Base-by-base conservation (phyloP, 1,140 invertebrate species). In the Sycobia sp. region DNA sequence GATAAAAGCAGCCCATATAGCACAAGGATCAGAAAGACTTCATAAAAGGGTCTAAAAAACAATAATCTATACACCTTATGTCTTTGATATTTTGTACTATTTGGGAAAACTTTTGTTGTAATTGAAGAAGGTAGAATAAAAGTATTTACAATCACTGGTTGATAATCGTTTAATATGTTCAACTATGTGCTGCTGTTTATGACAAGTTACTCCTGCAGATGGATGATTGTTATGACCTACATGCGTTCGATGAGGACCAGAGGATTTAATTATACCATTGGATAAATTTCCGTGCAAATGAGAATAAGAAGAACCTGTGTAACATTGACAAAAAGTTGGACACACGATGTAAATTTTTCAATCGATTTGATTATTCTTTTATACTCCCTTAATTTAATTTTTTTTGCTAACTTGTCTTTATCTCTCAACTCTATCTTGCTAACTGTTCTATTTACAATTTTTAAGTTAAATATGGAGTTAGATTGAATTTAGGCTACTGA, bases 131-230 rank as follows among this genome's bases (percentile, higher is more conserved):
- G 36, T 39, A 54, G 25, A 55, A 49, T 38, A 39, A 60, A 38
- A 49, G 61, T 74, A 82, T 78, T 82, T 69, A 83, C 81, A 68
- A 61, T 82, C 81, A 67, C 75, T 79, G 50, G 77, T 81, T 10
- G 82, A 74, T 23, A 84, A 73, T 67, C 81, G 68, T 68, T 83
- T 84, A 68, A 83, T 84, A 46, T 82, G 76, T 64, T 83, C 83
- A 22, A 77, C 76, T 54, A 80, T 76, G 23, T 59, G 79, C 67
- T 57, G 63, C 49, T 79, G 80, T 62, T 82, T 82, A 63, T 77
- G 77, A 72, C 80, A 82, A 38, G 76, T 62, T 55, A 75, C 70
- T 41, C 75, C 66, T 53, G 75, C 69, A 54, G 76, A 69, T 46
- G 69, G 56, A 67, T 77, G 77, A 72, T 68, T 73, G 49, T 70